phyloP scores from a whole-genome alignment of 2,113 vertebrate species.

The Hyaena hyaena region DNA sequence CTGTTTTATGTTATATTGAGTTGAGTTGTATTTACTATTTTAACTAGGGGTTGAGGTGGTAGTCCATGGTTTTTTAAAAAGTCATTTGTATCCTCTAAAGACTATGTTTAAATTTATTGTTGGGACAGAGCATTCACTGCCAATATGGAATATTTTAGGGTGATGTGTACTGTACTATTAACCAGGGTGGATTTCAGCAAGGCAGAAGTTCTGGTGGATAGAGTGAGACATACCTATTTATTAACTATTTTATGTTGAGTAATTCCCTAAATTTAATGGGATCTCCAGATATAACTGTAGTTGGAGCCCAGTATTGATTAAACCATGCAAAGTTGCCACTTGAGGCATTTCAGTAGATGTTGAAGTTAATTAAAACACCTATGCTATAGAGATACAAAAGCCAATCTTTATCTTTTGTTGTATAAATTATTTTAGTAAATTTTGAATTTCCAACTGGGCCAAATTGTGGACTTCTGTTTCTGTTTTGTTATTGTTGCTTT shows the following conservation, averaged over 20 bases:
- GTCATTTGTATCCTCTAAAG: constrained; percentile 27
- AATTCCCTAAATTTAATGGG: neutral
- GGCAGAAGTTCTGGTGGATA: neutral
- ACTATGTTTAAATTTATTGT: neutral
- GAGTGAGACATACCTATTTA: neutral
- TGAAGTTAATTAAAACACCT: constrained; percentile 2
- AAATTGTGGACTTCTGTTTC: neutral
- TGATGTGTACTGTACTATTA: neutral
- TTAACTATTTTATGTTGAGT: constrained; percentile 40
- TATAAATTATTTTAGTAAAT: constrained; percentile 14
- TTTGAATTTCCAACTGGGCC: neutral
- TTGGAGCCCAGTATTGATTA: neutral
- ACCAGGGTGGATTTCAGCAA: constrained; percentile 9
- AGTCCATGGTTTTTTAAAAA: neutral
- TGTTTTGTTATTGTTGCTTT: neutral
- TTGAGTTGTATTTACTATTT: neutral
- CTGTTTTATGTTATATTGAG: constrained; percentile 24
- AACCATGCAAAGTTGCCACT: neutral
- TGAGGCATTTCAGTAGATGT: neutral
- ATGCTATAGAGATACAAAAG: neutral
- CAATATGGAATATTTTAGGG: neutral
- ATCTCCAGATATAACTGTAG: neutral
- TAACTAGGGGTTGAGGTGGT: neutral
- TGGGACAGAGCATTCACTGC: neutral
- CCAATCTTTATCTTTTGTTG: neutral